A percentile compares a stretch with the other conserved stretches of the same genome.
Evolutionary conservation across 2,797 vertebrate genomes (phyloP).

Genomic region (Miopithecus talapoin): DNA sequence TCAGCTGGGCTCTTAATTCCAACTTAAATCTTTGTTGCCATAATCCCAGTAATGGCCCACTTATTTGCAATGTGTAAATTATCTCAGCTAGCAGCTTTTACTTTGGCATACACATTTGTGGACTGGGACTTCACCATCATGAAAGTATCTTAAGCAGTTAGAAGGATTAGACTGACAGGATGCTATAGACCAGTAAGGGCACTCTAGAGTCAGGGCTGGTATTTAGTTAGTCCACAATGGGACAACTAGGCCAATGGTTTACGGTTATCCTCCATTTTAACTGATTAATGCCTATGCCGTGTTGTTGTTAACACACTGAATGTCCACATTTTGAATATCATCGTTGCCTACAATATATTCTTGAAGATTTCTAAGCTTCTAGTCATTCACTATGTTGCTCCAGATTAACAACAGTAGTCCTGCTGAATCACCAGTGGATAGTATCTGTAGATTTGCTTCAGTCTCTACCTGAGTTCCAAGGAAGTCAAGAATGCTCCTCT

Average conservation of each 20-base stretch:
- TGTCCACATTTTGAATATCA: neutral
- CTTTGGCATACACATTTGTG: neutral
- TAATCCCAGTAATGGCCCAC: neutral
- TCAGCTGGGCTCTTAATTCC: conserved; percentile 24
- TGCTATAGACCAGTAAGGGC: neutral
- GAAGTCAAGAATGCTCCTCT: neutral
- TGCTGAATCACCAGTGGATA: neutral
- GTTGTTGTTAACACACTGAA: neutral
- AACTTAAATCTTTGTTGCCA: neutral
- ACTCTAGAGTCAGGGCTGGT: neutral
- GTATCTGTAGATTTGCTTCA: neutral
- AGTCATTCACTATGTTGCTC: neutral
- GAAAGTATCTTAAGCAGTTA: conserved; percentile 5
- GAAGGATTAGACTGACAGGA: neutral
- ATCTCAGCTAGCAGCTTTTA: conserved; percentile 2
- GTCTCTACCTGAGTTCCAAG: conserved; percentile 5
- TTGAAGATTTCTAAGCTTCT: conserved; percentile 13
- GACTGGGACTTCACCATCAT: neutral
- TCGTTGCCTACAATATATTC: neutral
- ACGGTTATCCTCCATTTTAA: neutral
- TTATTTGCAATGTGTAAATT: conserved; percentile 22
- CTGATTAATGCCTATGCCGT: neutral
- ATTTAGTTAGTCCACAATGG: neutral
- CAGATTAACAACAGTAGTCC: neutral
- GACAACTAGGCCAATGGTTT: neutral